Percentiles rank a stretch among this genome's conserved stretches.
Evolutionary conservation across 2,113 vertebrate species (phyloP).

Genomic region (Bufo bufo): DNA sequence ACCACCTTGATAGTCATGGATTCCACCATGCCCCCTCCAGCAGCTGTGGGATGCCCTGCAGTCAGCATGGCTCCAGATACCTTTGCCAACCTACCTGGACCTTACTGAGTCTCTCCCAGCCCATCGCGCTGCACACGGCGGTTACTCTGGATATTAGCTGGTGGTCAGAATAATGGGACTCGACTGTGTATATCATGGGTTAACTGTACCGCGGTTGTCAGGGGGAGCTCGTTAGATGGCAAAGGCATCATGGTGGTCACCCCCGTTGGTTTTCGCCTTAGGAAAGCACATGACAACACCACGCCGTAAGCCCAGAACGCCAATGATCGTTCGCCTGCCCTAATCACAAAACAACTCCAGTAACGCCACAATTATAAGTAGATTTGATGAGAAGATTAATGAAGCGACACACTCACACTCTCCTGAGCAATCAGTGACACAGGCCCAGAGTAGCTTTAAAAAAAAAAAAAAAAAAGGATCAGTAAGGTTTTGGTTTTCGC

Average conservation of each 20-base stretch:
- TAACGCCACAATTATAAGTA: conserved; percentile 12
- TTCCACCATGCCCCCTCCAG: too few species aligned
- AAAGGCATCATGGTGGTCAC: conserved; percentile 14
- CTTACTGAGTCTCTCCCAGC: too few species aligned
- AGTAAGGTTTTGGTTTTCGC: conserved; percentile 21
- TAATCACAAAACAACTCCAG: conserved; percentile 25
- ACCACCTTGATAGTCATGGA: too few species aligned
- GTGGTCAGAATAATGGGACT: too few species aligned
- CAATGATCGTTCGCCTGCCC: background rate
- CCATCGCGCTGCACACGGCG: too few species aligned
- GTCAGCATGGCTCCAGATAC: too few species aligned
- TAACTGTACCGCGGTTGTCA: background rate
- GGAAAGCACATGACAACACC: conserved; percentile 7
- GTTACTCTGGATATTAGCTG: too few species aligned
- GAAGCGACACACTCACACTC: conserved; percentile 34
- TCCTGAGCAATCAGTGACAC: conserved; percentile 19
- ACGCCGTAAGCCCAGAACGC: background rate
- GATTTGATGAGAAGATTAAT: conserved; percentile 1
- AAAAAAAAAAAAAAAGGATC: background rate
- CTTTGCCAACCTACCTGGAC: too few species aligned
- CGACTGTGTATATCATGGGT: too few species aligned
- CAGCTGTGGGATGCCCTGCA: too few species aligned
- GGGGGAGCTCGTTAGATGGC: background rate
- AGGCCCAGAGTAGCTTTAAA: conserved; percentile 2
- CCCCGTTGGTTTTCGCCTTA: background rate